These are phyloP conservation scores for Heliconius erato DNA, from an alignment of 2,888 invertebrate species.

Conservation along the genomic window DNA sequence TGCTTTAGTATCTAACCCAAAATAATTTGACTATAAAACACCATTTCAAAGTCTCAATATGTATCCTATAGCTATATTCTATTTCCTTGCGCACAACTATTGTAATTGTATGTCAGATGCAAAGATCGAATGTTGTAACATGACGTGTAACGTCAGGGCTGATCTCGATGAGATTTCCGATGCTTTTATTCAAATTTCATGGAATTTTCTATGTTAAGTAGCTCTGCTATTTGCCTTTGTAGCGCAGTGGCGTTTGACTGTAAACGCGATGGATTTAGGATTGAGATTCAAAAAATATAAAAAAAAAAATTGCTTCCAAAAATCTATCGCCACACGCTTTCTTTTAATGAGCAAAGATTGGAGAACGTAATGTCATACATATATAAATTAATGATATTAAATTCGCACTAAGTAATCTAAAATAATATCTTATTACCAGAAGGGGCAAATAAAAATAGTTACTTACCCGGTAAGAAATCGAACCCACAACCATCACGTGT, in stretches of 20 bases:
- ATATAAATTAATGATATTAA: too few species aligned
- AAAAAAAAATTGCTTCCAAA: too few species aligned
- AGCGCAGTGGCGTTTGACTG: background rate
- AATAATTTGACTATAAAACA: background rate
- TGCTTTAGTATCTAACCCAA: background rate
- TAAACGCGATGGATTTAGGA: too few species aligned
- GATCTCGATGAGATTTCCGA: conserved; percentile 28
- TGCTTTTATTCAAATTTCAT: conserved; percentile 28
- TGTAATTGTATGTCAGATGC: conserved; percentile 21
- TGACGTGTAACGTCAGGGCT: conserved; percentile 41
- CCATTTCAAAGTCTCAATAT: background rate
- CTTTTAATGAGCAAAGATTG: too few species aligned
- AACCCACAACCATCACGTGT: too few species aligned
- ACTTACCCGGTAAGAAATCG: too few species aligned
- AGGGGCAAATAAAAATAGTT: too few species aligned
- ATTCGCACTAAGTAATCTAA: too few species aligned
- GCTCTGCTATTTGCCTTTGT: background rate
- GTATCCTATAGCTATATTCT: background rate
- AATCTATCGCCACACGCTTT: too few species aligned
- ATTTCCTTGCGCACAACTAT: background rate
- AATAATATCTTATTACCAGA: too few species aligned
- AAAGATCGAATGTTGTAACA: conserved; percentile 32
- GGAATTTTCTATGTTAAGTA: conserved; percentile 16
- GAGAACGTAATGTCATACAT: too few species aligned
- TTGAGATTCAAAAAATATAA: too few species aligned